Evolutionary conservation across 2,888 invertebrate genomes (phyloP), one percentile per base, ranked within the genome.

Genomic region (Melipona bicolor): DNA sequence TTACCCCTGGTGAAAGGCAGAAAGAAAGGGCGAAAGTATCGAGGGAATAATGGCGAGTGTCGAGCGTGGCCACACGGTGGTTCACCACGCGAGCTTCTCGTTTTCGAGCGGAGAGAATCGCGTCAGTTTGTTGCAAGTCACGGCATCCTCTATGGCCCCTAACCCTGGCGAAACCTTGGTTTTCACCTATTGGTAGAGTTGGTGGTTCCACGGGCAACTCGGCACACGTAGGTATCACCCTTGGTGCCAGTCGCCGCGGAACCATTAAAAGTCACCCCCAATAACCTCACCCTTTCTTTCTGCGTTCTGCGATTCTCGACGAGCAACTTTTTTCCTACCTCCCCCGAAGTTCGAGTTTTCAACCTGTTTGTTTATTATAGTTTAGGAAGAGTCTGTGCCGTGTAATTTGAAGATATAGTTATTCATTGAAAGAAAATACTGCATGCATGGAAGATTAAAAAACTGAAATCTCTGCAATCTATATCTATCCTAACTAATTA

Each of bases 181-280:
- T 79, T 82, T 85, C 85, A 70, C 83, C 87, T 82, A 84, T 78
- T 71, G 77, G 77, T 77, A 78, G 81, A 82, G 82, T 79, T 77
- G 83, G 79, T 83, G 87, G 78, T 81, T 83, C 72, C 85, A 75
- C 70, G 70, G 79, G 85, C 77, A 64, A 79, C 72, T 81, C 77
- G 85, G 86, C 84, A 88, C 84, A 85, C 86, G 87, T 88, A 89
- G 88, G 93, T 93, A 92, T 93, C 93, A 93, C 92, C 91, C 92
- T 92, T 91, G 92, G 93, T 94, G 92, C 94, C 94, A 94, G 93
- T 91, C 93, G 88, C 93, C 92, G 89, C 87, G 68, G 78, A 90
- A 90, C 90, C 90, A 90, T 92, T 91, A 90, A 91, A 91, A 91
- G 88, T 90, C 89, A 64, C 81, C 82, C 87, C 79, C 80, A 74